Base-by-base conservation (phyloP, 2,113 vertebrate genomes). In the Coptodon bakossiorum region DNA sequence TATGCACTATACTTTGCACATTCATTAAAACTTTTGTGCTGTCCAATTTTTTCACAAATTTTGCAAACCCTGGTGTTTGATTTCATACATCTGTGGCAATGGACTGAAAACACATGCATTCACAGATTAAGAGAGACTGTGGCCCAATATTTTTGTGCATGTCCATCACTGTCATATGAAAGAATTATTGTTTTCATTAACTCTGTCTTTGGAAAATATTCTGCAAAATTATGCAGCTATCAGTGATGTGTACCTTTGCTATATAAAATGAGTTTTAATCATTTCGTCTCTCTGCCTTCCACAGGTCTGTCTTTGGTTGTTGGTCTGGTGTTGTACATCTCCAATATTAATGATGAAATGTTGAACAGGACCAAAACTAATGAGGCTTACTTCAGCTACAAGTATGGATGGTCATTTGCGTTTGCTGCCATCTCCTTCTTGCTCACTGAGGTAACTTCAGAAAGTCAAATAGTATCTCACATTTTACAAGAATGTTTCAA, bases 401-500 rank as follows among this genome's bases (percentile, higher is more conserved):
- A 97, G 93, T 98, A 98, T 0, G 98, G 98, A 59, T 98, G 98
- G 98, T 98, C 98, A 0, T 98, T 98, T 29, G 97, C 98, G 24
- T 98, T 98, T 82, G 97, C 98, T 29, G 98, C 98, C 81, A 97
- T 98, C 89, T 98, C 98, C 0, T 98, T 98, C 94, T 97, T 98
- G 31, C 97, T 98, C 84, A 98, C 97, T 1, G 98, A 98, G 97
- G 98, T 98, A 97, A 93, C 48, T 8, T 36, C 11, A 50, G 73
- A 52, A 34, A 78, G 27, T 78, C 27, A 31, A 50, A 34, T 78
- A 9, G 45, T n/a, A 17, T 52, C 27, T 52, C 45, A 31, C 16
- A 31, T 78, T 31, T 78, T 48, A 31, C 27, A 50, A 50, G 27
- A 50, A 52, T 52, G 27, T 31, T 78, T 50, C 16, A 19, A 78